Evolutionary conservation across 2,888 invertebrate species (phyloP), one percentile per base, ranked within the genome.

Genomic region (Callyntrura sp.): DNA sequence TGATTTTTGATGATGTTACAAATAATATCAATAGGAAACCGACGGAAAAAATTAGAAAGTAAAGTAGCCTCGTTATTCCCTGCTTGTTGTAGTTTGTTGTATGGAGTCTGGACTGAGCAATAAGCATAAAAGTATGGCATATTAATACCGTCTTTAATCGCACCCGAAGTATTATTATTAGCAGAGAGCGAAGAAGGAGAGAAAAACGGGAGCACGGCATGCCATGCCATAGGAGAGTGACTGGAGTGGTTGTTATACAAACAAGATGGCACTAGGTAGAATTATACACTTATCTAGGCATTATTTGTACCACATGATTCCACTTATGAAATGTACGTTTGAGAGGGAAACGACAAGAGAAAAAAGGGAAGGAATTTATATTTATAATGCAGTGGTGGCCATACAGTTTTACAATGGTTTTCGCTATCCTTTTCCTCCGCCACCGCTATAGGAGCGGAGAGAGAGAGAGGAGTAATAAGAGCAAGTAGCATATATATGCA

Each of bases 61-160:
- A 60, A 43, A 14, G 4, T n/a, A 25, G 14, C 35, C 9, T 65
- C 28, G 12, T 65, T 43, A 68, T 43, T 43, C 68, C 35, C 43
- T 43, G 43, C n/a, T 68, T n/a, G 68, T 68, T 4, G 62, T 11
- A 28, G 65, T 65, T 65, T 3, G 65, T 65, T 12, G n/a, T n/a
- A 20, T 8, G n/a, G 55, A 4, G 3, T 9, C 12, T 68, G 17
- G 68, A 12, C n/a, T n/a, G n/a, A 68, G 68, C 43, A 68, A 76
- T 51, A 76, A 79, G 25, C 25, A 65, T 25, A 83, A 51, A 83
- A 83, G 65, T 48, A 68, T 83, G 68, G 68, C 83, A 83, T 83
- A 83, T 83, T 83, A 83, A 83, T 83, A 60, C 68, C 55, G 83
- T 83, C 83, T 68, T 68, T 65, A 83, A 83, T 83, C 83, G 25